These are phyloP conservation scores for Mormoops blainvillei DNA, from an alignment of 2,113 vertebrate genomes.

Conservation along the genomic window DNA sequence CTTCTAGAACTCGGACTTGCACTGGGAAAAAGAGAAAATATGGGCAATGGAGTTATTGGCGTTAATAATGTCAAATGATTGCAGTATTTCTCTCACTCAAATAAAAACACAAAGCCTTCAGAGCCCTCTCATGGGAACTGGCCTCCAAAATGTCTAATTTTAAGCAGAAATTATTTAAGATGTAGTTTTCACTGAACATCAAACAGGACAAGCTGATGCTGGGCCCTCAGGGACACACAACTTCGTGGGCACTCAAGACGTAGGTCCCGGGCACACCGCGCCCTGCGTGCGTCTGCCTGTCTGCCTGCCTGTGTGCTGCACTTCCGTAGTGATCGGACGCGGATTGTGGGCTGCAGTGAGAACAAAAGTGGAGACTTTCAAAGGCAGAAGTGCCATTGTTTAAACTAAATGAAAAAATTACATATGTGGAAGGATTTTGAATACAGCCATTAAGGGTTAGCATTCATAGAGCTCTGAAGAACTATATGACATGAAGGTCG, in stretches of 20 bases:
- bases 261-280: too few species aligned
- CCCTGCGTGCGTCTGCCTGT: too few species aligned
- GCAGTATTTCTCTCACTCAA: background rate
- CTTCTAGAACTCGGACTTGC: conserved; percentile 77
- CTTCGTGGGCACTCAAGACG: background rate
- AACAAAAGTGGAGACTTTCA: background rate
- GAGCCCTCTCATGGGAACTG: background rate
- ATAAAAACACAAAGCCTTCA: background rate
- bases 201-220: background rate
- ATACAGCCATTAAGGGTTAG: background rate
- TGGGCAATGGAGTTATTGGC: background rate
- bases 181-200: background rate
- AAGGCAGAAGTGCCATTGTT: background rate
- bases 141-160: background rate
- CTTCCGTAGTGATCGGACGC: background rate
- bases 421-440: background rate
- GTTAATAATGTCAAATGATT: background rate
- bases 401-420: background rate
- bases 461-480: background rate
- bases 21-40: conserved; percentile 63
- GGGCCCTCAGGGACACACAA: too few species aligned
- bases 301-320: too few species aligned
- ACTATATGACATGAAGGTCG: background rate
- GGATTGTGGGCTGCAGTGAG: background rate
- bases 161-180: background rate